A percentile compares a stretch with the other conserved stretches of the same genome.
Evolutionary conservation across 1,140 invertebrate species (phyloP).

Genomic region (Diachasma alloeum): DNA sequence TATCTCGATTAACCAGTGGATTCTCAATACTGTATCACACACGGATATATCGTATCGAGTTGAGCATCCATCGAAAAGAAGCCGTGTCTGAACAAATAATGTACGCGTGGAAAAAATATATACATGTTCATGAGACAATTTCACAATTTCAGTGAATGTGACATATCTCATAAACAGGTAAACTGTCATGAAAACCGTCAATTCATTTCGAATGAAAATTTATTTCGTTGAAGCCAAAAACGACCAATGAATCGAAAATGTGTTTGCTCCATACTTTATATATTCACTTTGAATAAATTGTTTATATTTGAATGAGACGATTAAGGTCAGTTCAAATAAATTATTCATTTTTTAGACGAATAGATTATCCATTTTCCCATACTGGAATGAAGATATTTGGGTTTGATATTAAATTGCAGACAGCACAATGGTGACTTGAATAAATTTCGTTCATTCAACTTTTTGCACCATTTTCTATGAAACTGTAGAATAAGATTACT

Average conservation of each 20-base stretch:
- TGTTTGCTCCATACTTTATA: neutral
- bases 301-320: slow-evolving; percentile 3
- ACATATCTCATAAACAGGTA: no score
- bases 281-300: neutral
- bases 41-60: slow-evolving; percentile 50
- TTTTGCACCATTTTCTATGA: neutral
- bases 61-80: slow-evolving; percentile 65
- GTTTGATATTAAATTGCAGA: neutral
- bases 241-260: neutral
- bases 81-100: slow-evolving; percentile 39
- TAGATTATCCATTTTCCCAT: neutral
- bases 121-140: neutral
- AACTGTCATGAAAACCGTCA: no score
- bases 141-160: no score
- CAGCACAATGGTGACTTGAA: neutral
- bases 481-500: no score
- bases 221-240: neutral
- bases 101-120: neutral
- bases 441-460: neutral
- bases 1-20: slow-evolving; percentile 58
- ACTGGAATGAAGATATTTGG: neutral
- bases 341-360: neutral
- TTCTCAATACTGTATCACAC: neutral
- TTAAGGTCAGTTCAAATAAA: neutral
- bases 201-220: no score